Evolutionary conservation across 2,113 vertebrate genomes (phyloP).

Genomic region (Willisornis vidua): DNA sequence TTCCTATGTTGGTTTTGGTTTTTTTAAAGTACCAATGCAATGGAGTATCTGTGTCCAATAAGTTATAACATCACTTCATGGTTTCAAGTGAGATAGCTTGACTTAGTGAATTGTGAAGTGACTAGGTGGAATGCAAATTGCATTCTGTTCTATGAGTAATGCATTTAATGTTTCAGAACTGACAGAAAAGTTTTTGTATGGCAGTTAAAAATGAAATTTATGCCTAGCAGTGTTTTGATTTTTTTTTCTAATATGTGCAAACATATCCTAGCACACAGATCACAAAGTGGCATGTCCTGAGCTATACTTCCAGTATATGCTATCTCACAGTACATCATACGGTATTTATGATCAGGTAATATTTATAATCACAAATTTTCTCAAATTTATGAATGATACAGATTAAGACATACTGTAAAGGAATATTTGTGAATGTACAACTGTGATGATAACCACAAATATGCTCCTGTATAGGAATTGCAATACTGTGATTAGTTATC

Average conservation of each 20-base stretch:
- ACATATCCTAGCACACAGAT: not conserved
- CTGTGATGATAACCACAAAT: not conserved
- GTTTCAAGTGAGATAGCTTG: not conserved
- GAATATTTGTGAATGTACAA: not conserved
- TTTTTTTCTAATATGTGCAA: not conserved
- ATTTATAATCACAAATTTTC: not conserved
- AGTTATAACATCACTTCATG: not conserved
- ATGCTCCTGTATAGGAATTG: not conserved
- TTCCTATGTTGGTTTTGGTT: not conserved
- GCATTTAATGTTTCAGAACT: not conserved
- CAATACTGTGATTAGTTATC: not conserved
- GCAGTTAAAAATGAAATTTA: not conserved
- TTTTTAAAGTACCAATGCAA: not conserved
- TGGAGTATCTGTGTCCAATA: not conserved
- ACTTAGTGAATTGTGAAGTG: not conserved
- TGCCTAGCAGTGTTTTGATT: not conserved
- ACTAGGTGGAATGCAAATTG: not conserved
- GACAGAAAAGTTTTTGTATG: not conserved
- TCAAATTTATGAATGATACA: not conserved
- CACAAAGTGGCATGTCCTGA: not conserved
- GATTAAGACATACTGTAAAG: not conserved
- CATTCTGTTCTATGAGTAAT: not conserved
- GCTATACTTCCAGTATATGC: not conserved
- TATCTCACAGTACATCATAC: not conserved
- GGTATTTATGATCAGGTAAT: not conserved